A percentile compares a stretch with the other conserved stretches of the same genome.
Evolutionary conservation across 2,888 invertebrate genomes (phyloP).

Genomic region (Saturnia pavonia): DNA sequence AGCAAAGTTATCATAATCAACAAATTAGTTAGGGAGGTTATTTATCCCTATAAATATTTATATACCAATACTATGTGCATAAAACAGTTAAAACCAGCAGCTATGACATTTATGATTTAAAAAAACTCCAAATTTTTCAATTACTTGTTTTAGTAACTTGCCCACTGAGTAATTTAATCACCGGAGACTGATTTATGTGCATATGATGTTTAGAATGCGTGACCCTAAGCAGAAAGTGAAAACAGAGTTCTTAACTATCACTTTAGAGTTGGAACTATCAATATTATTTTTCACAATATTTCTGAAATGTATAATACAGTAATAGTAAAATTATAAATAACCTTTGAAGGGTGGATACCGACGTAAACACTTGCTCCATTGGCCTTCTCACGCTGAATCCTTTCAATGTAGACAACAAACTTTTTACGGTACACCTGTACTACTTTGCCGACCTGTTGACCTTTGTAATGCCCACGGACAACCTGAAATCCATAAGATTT

Average conservation of each 20-base stretch:
- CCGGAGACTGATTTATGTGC: not conserved
- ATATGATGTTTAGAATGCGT: not conserved
- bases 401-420: constrained; percentile 98
- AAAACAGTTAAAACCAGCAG: too few species aligned
- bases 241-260: too few species aligned
- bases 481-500: constrained; percentile 83
- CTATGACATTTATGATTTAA: too few species aligned
- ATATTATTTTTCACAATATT: not conserved
- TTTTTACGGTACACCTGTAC: constrained; percentile 99
- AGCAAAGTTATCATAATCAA: not conserved
- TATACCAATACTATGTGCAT: too few species aligned
- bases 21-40: not conserved
- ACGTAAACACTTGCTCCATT: constrained; percentile 99
- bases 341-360: constrained; percentile 99
- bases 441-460: constrained; percentile 99
- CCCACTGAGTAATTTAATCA: not conserved
- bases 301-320: not conserved
- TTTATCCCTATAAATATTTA: too few species aligned
- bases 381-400: constrained; percentile 99
- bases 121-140: too few species aligned
- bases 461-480: constrained; percentile 99
- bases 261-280: not conserved
- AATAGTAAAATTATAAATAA: constrained; percentile 45
- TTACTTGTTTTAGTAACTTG: too few species aligned
- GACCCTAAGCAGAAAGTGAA: not conserved